Conservation (phyloP, 2,113 vertebrate genomes). For the Pedionomus torquatus region DNA sequence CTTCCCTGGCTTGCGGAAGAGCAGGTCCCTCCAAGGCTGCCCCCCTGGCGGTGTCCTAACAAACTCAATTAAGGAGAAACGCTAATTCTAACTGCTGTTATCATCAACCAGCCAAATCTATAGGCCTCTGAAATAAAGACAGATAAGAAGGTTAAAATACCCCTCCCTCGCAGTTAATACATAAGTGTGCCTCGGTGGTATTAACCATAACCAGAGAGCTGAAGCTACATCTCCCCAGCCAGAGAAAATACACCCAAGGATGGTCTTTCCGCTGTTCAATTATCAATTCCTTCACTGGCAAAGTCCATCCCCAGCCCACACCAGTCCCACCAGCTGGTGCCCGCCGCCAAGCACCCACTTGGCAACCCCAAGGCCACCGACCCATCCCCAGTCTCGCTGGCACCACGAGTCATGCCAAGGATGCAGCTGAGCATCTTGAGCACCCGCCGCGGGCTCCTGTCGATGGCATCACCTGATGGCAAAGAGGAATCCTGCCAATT, state of each 20-base stretch:
- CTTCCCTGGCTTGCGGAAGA: accelerated
- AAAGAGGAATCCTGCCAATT: not conserved
- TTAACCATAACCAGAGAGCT: not conserved
- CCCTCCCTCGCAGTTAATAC: not conserved
- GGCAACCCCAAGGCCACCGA: not conserved
- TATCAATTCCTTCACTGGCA: not conserved
- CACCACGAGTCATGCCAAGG: not conserved
- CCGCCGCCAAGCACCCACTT: not conserved
- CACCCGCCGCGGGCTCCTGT: accelerated
- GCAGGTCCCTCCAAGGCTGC: not conserved
- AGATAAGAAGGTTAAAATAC: not conserved
- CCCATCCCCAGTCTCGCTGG: accelerated
- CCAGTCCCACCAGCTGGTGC: not conserved
- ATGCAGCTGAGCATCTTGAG: not conserved
- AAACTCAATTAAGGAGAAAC: not conserved
- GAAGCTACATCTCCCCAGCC: not conserved
- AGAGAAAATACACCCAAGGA: not conserved
- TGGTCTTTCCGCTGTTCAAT: not conserved
- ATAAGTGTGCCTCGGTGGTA: not conserved
- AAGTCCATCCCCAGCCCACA: not conserved
- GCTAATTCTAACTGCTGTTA: not conserved
- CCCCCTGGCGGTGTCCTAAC: not conserved
- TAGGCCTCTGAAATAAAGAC: not conserved
- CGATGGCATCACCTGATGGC: accelerated
- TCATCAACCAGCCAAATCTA: not conserved